Evolutionary conservation across 2,113 vertebrate species (phyloP).

Genomic region (Sminthopsis crassicaudata): DNA sequence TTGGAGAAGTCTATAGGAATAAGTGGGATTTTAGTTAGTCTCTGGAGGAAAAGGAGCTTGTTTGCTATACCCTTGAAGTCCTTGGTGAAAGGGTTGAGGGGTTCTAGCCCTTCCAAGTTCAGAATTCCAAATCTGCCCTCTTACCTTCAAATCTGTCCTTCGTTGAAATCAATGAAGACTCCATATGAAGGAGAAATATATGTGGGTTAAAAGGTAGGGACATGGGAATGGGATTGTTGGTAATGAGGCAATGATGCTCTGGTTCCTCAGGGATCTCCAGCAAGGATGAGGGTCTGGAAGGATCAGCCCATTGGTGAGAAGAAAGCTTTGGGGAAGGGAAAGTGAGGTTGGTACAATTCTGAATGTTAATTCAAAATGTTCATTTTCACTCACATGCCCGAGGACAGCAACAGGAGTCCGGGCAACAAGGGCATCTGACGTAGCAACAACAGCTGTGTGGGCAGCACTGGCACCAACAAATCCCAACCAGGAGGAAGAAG

Average conservation of each 20-base stretch:
- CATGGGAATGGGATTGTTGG: neutral
- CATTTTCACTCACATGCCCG: conserved; percentile 90
- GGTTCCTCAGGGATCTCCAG: neutral
- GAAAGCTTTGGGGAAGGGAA: neutral
- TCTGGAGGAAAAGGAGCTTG: neutral
- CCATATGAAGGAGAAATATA: neutral
- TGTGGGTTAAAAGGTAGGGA: neutral
- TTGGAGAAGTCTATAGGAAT: neutral
- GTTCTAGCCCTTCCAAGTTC: neutral
- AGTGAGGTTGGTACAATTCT: neutral
- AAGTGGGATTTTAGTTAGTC: neutral
- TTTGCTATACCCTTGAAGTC: neutral
- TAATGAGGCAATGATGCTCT: neutral
- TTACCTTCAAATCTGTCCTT: conserved; percentile 6
- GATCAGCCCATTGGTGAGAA: neutral
- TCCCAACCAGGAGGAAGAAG: conserved; percentile 92
- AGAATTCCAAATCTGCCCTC: conserved; percentile 10
- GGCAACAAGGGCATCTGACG: conserved; percentile 96
- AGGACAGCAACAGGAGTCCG: conserved; percentile 97
- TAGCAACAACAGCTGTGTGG: conserved; percentile 99
- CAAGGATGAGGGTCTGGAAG: neutral
- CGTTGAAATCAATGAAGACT: neutral
- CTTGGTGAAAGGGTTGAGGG: neutral
- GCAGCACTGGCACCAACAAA: conserved; percentile 99
- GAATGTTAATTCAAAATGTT: neutral